These are phyloP conservation scores for Pollenia amentaria DNA, from an alignment of 2,888 invertebrate species.

Conservation along the genomic window DNA sequence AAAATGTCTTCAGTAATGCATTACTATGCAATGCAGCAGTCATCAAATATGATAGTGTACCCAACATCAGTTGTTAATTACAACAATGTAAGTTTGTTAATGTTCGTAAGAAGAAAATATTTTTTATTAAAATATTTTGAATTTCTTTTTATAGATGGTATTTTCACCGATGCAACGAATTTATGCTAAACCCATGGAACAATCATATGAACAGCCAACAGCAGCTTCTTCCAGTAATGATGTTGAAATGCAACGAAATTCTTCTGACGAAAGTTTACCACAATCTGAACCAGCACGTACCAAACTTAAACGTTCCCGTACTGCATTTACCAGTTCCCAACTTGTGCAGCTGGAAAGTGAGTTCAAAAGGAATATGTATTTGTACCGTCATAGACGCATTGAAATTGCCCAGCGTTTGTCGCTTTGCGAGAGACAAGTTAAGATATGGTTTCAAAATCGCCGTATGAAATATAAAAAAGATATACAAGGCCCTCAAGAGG, in stretches of 20 bases:
- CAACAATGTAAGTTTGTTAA: constrained; percentile 56
- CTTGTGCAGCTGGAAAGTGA: constrained; percentile 97
- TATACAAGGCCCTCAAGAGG: constrained; percentile 9
- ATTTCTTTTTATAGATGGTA: constrained; percentile 26
- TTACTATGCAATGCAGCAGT: constrained; percentile 52
- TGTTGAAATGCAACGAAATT: constrained; percentile 38
- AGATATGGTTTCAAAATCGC: constrained; percentile 94
- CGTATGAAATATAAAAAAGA: constrained; percentile 90
- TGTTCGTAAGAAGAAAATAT: not conserved
- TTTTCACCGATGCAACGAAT: constrained; percentile 25
- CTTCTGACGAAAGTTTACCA: constrained; percentile 41
- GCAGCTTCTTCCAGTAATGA: not conserved
- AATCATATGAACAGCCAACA: not conserved
- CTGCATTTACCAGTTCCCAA: constrained; percentile 97
- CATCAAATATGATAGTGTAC: constrained; percentile 18
- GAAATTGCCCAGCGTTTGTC: constrained; percentile 97
- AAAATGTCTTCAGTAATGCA: constrained; percentile 64
- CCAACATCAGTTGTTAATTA: constrained; percentile 24
- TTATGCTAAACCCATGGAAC: constrained; percentile 15
- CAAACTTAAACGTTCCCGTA: constrained; percentile 91
- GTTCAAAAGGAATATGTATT: constrained; percentile 96
- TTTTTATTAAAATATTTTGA: not conserved
- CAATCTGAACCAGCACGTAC: constrained; percentile 27
- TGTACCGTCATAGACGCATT: constrained; percentile 95
- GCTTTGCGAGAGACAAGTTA: constrained; percentile 94